Evolutionary conservation across 2,797 vertebrate species (phyloP), one percentile per base, ranked within the genome.

Genomic region (Girardinus metallicus): DNA sequence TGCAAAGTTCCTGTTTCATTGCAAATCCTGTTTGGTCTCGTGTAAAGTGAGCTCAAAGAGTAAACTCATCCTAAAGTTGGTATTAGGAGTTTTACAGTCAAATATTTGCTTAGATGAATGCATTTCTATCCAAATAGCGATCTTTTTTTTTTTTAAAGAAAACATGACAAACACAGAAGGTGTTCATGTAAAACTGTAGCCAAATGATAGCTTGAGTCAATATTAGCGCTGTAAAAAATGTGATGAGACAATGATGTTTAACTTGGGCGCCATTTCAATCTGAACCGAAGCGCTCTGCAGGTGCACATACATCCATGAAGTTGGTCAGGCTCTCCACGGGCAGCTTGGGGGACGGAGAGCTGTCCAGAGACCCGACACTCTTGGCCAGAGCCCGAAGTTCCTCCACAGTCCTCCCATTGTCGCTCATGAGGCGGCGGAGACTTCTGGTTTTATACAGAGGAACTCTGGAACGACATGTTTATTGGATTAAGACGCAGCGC

Each of bases 241-340:
- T 47, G 43, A 46, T 46, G 26, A 39, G 41, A 23, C 21, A 21
- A 21, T 39, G 18, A 49, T 0, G 18, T 64, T 39, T 11, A 11
- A 41, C 9, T 66, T 66, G 5, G 62, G 18, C 18, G 36, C 16
- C 21, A 39, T 64, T 23, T 41, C 26, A 15, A n/a, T 49, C 34
- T 73, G 39, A 77, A n/a, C 23, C 2, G 12, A n/a, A 13, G 43
- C 18, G 11, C 0, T 16, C 12, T 36, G 41, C 21, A 51, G 8
- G 36, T 62, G 75, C 0, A 72, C 97, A 80, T 93, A 98, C 97
- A 18, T 98, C 96, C 95, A 97, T 90, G 87, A 95, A 97, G 90
- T 97, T 97, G 81, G 95, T 97, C 70, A 98, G 95, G 21, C 90
- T 93, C 89, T 97, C 95, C 26, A 95, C 92, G 0, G 94, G 95